A percentile compares a stretch with the other conserved stretches of the same genome.
Evolutionary conservation across 2,113 vertebrate genomes (phyloP).

Genomic region (Fregata magnificens): DNA sequence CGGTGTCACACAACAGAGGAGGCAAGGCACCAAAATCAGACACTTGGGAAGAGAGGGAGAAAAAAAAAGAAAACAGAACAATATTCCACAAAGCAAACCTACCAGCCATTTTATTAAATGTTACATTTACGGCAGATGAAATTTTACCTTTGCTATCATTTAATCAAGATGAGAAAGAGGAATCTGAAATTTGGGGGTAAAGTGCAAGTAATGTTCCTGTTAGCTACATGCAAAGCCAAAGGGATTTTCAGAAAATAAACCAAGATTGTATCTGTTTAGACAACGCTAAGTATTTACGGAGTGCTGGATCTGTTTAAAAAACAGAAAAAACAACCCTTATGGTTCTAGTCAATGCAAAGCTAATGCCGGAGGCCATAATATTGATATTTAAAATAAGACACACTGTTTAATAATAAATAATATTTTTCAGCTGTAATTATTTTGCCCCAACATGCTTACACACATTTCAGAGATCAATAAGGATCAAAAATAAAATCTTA

Average conservation of each 20-base stretch:
- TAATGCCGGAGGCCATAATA: neutral
- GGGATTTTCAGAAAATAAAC: neutral
- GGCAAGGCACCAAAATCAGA: neutral
- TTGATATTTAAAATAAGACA: slow-evolving; percentile 4
- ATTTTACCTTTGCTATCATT: neutral
- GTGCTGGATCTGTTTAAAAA: neutral
- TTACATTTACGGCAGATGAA: neutral
- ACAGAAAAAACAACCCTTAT: neutral
- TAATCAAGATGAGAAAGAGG: neutral
- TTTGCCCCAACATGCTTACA: neutral
- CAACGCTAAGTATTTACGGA: neutral
- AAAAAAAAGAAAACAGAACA: neutral
- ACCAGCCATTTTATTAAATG: rapidly evolving
- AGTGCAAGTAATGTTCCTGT: neutral
- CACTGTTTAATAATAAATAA: neutral
- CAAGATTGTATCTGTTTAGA: neutral
- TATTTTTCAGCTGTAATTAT: neutral
- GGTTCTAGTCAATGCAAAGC: neutral
- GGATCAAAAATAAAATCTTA: neutral
- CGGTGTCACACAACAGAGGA: neutral
- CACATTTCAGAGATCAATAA: neutral
- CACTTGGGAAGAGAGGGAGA: neutral
- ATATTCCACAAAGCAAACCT: neutral
- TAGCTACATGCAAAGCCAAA: neutral
- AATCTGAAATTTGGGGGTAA: neutral